These are phyloP conservation scores for Aphidius gifuensis DNA, from an alignment of 1,140 invertebrate genomes.

Conservation along the genomic window DNA sequence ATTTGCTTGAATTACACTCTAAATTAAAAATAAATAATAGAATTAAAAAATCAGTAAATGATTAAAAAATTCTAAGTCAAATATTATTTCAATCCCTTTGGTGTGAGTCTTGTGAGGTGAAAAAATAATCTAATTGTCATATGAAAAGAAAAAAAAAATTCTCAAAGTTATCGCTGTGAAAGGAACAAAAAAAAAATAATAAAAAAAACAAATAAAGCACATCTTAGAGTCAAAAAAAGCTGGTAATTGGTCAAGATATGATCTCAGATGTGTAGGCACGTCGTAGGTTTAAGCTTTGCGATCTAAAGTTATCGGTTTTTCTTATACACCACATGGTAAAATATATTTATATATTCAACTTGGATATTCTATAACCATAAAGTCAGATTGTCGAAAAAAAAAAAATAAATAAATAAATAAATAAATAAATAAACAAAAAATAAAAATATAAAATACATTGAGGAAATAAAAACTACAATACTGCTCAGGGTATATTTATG, in stretches of 20 bases:
- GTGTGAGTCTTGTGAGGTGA: too few relatives aligned
- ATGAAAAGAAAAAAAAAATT: conserved; percentile 3
- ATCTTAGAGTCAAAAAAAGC: not conserved
- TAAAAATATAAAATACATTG: not conserved
- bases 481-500: conserved; percentile 13
- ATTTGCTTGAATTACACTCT: too few relatives aligned
- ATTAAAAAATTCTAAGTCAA: too few relatives aligned
- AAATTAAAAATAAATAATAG: too few relatives aligned
- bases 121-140: too few relatives aligned
- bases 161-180: conserved; percentile 12
- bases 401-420: not conserved
- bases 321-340: not conserved
- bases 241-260: conserved; percentile 31
- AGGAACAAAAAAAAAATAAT: not conserved
- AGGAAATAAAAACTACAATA: not conserved
- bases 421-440: not conserved
- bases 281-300: conserved; percentile 20
- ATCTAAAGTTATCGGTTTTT: conserved; percentile 3
- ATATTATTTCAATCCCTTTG: too few relatives aligned
- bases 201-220: not conserved
- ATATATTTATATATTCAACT: too few relatives aligned
- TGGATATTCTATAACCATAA: too few relatives aligned
- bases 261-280: conserved; percentile 26
- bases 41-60: too few relatives aligned
- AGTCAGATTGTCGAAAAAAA: not conserved